Base-by-base conservation (phyloP, 2,797 vertebrate genomes). In the Perodicticus potto region DNA sequence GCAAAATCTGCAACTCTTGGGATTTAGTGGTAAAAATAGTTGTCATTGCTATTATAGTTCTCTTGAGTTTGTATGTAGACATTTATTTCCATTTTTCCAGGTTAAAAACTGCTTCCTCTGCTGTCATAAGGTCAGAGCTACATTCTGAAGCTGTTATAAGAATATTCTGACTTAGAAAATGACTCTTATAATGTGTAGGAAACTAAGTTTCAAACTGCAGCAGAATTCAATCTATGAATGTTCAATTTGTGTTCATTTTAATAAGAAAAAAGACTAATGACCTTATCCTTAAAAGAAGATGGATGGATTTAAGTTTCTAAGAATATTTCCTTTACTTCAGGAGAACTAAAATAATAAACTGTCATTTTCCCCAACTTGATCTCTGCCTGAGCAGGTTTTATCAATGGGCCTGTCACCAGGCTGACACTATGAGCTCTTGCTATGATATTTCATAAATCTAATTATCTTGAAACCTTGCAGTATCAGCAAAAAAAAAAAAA, bases 301-400 rank as follows among this genome's bases (percentile, higher is more conserved):
- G 27, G n/a, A 91, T 96, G 23, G 43, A 23, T 86, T 74, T 59
- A 29, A 88, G 11, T 86, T 92, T 96, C 69, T 94, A 27, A 87
- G 16, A 29, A 88, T 17, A 81, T 69, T 29, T 95, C 37, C 55
- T 93, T 93, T 90, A 14, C 85, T 95, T 85, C 23, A 59, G 16
- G 78, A 97, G 59, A 96, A 93, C 40, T 92, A 70, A 34, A 89
- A 53, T 53, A 96, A 88, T 34, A 97, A 97, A 97, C 0, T 76
- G 37, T 67, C 88, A 96, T 37, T 40, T 45, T 88, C 32, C 37
- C 81, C 23, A 95, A 83, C 23, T 29, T 43, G 5, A 2, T 23
- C 96, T 97, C 96, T 90, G 65, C 96, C 80, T 93, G 43, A 97
- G 63, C 63, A 94, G 3, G 32, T 97, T 97, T 97, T 98, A 95